Percentiles rank a stretch among this genome's conserved stretches.
phyloP scores from a whole-genome alignment of 2,888 invertebrate species.

The Pegoplata infirma region DNA sequence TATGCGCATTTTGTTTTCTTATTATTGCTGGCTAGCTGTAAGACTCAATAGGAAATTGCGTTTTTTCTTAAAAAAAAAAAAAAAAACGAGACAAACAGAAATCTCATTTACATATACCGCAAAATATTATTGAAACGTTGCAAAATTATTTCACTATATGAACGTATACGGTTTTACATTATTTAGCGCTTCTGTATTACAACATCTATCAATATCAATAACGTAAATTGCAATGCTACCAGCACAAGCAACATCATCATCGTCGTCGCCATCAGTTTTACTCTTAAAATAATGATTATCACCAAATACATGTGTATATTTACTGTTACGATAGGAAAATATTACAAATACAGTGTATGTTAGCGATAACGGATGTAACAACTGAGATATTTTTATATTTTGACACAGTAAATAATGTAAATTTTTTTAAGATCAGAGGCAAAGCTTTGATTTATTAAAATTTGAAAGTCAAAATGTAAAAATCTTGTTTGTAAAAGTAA shows the following conservation, averaged over 20 bases:
- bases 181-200: not conserved
- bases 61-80: constrained; percentile 12
- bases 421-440: too few relatives aligned
- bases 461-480: too few relatives aligned
- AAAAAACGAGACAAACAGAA: constrained; percentile 3
- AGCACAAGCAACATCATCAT: not conserved
- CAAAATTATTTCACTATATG: constrained; percentile 1
- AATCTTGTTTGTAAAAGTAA: too few relatives aligned
- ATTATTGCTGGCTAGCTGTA: not conserved
- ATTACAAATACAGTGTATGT: not conserved
- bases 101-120: constrained; percentile 35
- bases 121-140: constrained; percentile 22
- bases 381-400: too few relatives aligned
- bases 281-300: not conserved
- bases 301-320: not conserved
- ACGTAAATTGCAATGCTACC: not conserved
- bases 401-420: too few relatives aligned
- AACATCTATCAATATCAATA: constrained; percentile 50
- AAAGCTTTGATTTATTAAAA: too few relatives aligned
- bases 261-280: not conserved
- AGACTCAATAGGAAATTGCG: constrained; percentile 23
- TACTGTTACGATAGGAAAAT: not conserved
- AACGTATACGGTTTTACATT: not conserved
- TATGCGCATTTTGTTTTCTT: constrained; percentile 30
- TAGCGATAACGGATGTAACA: not conserved